phyloP scores from a whole-genome alignment of 2,113 vertebrate genomes.

The Jacana jacana region DNA sequence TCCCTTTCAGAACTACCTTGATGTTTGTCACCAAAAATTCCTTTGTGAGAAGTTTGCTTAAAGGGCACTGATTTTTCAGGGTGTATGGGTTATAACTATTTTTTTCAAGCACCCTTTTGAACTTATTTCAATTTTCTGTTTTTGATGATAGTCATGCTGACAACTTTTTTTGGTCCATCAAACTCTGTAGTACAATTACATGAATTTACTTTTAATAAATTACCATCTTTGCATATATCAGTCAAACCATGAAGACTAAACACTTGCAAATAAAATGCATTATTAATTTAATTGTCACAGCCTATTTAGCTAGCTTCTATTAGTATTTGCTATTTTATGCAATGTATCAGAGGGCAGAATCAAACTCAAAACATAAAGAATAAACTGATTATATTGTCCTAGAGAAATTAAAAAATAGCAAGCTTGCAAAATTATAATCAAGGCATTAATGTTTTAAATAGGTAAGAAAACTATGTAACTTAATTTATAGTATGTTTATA shows the following conservation, averaged over 20 bases:
- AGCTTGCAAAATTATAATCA: constrained; percentile 74
- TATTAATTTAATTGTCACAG: constrained; percentile 92
- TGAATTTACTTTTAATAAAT: constrained; percentile 98
- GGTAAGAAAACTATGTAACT: constrained; percentile 67
- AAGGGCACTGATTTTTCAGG: not conserved
- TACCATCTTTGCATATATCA: constrained; percentile 97
- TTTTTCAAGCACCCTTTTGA: constrained; percentile 56
- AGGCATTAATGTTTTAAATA: constrained; percentile 74
- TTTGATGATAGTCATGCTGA: constrained; percentile 90
- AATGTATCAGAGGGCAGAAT: constrained; percentile 72
- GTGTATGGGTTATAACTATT: not conserved
- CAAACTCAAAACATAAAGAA: constrained; percentile 75
- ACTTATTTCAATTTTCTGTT: constrained; percentile 75
- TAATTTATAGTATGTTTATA: constrained; percentile 44
- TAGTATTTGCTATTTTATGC: constrained; percentile 76
- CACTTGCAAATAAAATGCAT: constrained; percentile 96
- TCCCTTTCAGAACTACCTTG: not conserved
- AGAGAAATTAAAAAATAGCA: constrained; percentile 75
- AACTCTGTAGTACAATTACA: constrained; percentile 90
- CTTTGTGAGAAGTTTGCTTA: constrained; percentile 24
- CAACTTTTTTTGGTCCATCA: constrained; percentile 95
- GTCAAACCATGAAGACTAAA: constrained; percentile 92
- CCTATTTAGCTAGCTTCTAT: constrained; percentile 80
- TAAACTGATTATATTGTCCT: constrained; percentile 75
- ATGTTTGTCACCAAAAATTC: constrained; percentile 11